Conservation (phyloP, 2,113 vertebrate species). For the Megaceryle maxima region DNA sequence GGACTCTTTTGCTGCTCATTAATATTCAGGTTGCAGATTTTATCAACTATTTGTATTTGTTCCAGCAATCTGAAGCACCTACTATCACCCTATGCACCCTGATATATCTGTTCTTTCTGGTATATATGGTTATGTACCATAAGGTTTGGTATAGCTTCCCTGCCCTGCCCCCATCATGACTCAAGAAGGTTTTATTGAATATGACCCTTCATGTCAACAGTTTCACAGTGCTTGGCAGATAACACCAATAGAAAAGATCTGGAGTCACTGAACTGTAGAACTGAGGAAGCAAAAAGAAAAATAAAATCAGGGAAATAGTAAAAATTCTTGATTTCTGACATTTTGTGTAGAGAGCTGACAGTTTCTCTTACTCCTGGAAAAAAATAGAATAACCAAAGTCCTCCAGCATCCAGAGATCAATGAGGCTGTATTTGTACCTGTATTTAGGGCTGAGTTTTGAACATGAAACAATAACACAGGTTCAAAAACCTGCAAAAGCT, state of each 20-base stretch:
- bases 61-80: not conserved
- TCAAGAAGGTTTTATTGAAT: not conserved
- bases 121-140: not conserved
- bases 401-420: not conserved
- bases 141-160: not conserved
- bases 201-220: not conserved
- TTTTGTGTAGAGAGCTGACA: not conserved
- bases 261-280: not conserved
- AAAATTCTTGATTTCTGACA: not conserved
- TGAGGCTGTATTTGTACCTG: not conserved
- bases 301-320: not conserved
- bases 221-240: not conserved
- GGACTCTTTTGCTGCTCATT: not conserved
- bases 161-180: not conserved
- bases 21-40: not conserved
- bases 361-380: not conserved
- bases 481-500: not conserved
- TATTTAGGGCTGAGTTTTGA: not conserved
- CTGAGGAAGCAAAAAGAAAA: not conserved
- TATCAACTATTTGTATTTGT: not conserved
- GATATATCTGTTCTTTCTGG: rapidly evolving
- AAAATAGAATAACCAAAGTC: not conserved
- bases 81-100: not conserved
- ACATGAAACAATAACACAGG: not conserved
- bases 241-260: not conserved